Evolutionary conservation across 2,888 invertebrate species (phyloP), one percentile per base, ranked within the genome.

Genomic region (Cabera pusaria): DNA sequence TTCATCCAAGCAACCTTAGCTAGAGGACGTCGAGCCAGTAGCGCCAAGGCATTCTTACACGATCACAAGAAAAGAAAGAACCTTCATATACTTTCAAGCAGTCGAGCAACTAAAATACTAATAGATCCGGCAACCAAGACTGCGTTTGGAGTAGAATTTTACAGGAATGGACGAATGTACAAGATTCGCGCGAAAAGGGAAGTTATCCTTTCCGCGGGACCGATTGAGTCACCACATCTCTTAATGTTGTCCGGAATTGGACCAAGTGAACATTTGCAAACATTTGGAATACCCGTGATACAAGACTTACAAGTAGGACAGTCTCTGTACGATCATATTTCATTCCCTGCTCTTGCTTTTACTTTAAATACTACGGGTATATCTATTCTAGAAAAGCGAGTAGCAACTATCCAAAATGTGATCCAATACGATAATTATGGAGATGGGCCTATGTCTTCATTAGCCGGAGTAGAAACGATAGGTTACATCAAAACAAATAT

Each of bases 221-320:
- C 95, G 0, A 92, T 97, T 47, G 95, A 94, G 72, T 93, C 95
- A 0, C 94, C 96, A 0, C 95, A 97, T 71, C 67, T 97, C 5
- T 58, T 93, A 7, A 92, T 93, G 92, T 72, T 93, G 1, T 92
- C 92, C 0, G 93, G 93, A 1, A 72, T 94, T 5, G 94, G 94
- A 0, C 93, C 94, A 1, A 86, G 72, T 53, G 72, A 90, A 2
- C 92, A 93, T 49, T 67, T 93, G 29, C 59, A 89, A 43, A 74
- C 90, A 1, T 62, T 92, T 1, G 87, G 86, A 7, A 93, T 94
- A 44, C 83, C 90, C 0, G 88, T 92, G 0, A 70, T 94, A 21
- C 74, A 91, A 49, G 90, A 94, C 61, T 78, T 93, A 5, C 90
- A 87, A 48, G 94, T 95, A 0, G 95, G 95, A 1, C 76, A 91